phyloP scores from a whole-genome alignment of 1,140 invertebrate genomes.

The Chymomyza costata region DNA sequence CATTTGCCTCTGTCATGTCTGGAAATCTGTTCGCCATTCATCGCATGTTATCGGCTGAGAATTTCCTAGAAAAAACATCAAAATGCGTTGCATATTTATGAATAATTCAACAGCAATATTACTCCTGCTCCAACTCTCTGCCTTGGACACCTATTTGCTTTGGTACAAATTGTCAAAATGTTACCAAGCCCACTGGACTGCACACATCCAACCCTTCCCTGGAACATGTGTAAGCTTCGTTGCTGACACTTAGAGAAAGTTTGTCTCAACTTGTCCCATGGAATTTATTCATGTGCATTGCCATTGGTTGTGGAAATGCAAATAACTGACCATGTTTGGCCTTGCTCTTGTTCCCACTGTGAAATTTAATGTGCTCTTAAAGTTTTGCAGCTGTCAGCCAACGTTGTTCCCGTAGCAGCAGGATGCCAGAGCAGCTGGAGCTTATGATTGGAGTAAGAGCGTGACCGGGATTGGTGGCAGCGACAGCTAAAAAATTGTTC shows the following conservation, averaged over 20 bases:
- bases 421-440: no score
- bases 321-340: neutral
- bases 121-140: neutral
- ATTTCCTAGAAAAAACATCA: conserved; percentile 4
- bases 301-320: neutral
- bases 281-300: conserved; percentile 34
- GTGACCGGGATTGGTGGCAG: no score
- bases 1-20: conserved; percentile 2
- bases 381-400: no score
- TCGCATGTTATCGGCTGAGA: conserved; percentile 24
- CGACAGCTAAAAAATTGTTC: conserved; percentile 40
- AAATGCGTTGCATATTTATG: conserved; percentile 22
- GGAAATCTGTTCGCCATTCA: conserved; percentile 14
- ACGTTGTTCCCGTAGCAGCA: no score
- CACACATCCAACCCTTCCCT: conserved; percentile 12
- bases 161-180: conserved; percentile 8
- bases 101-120: conserved; percentile 18
- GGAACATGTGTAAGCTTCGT: no score
- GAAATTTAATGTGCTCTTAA: no score
- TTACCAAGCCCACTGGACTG: neutral
- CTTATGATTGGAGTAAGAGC: no score
- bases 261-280: conserved; percentile 34
- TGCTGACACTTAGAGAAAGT: no score
- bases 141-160: no score
- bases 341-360: neutral